Conservation (phyloP, 2,797 vertebrate genomes). For the Darevskia mixta region DNA sequence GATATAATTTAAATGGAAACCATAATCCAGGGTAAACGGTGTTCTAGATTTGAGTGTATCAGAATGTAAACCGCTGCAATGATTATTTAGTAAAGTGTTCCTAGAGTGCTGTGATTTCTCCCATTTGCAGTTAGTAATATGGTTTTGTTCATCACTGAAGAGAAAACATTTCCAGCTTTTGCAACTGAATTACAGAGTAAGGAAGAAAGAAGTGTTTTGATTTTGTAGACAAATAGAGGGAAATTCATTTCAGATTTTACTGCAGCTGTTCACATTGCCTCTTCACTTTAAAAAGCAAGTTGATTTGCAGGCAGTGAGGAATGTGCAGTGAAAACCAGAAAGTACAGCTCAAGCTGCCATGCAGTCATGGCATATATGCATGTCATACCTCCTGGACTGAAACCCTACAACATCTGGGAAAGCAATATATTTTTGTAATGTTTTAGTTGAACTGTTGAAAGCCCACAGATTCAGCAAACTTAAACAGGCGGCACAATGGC, state of each 20-base stretch:
- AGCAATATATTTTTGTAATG: background rate
- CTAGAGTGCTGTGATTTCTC: background rate
- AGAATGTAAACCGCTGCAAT: background rate
- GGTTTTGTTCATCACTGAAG: background rate
- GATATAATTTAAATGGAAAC: background rate
- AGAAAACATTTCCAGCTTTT: background rate
- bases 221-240: background rate
- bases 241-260: background rate
- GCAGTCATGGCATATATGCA: background rate
- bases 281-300: background rate
- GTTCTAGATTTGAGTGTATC: background rate
- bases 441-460: background rate
- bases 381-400: background rate
- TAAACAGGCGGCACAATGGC: background rate
- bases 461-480: too few relatives aligned
- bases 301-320: background rate
- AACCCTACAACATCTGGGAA: background rate
- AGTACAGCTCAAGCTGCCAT: background rate
- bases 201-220: background rate
- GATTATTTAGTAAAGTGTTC: background rate
- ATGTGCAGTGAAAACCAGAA: background rate
- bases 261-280: background rate
- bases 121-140: too few relatives aligned
- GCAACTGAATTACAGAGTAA: background rate
- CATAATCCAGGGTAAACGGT: background rate